Evolutionary conservation across 2,113 vertebrate species (phyloP), one percentile per base, ranked within the genome.

Genomic region (Callithrix jacchus): DNA sequence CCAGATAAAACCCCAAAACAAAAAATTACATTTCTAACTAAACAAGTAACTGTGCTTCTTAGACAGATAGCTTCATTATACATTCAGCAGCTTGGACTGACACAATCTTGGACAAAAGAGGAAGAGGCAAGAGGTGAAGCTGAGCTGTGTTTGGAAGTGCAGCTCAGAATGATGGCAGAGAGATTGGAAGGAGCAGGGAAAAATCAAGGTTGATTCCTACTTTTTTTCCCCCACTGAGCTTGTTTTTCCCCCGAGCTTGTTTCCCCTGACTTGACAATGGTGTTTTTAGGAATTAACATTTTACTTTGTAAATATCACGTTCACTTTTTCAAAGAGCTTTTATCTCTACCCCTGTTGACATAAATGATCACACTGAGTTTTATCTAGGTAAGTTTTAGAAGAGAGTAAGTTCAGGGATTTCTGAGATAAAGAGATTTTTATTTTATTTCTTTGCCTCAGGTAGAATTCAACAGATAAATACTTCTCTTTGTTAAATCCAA

Each of bases 1-100:
- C 25, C 52, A 79, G 87, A 80, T 6, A 87, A 89, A 95, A 96
- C 42, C 61, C 25, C 3, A 73, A 92, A 81, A 16, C 64, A 37
- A 21, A n/a, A 92, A 81, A 23, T 70, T 80, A 35, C n/a, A 21
- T 92, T 86, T 89, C 71, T 91, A 91, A 92, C n/a, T 92, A 90
- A 96, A 85, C n/a, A 76, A 85, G 42, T 42, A 61, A 73, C 32
- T 27, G 37, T 92, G 58, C 40, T 89, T 79, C 80, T 76, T 47
- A 52, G 70, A 87, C 1, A 73, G 68, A 92, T 32, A 56, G 70
- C 76, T 90, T 92, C 8, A 4, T 40, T 87, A 54, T 16, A 45
- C 88, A 35, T 35, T 54, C 73, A 27, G 56, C 30, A 56, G 64
- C 23, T 35, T 45, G 40, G 40, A 73, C 30, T 20, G 93, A 85